Evolutionary conservation across 2,113 vertebrate genomes (phyloP).

Genomic region (Osmerus mordax): DNA sequence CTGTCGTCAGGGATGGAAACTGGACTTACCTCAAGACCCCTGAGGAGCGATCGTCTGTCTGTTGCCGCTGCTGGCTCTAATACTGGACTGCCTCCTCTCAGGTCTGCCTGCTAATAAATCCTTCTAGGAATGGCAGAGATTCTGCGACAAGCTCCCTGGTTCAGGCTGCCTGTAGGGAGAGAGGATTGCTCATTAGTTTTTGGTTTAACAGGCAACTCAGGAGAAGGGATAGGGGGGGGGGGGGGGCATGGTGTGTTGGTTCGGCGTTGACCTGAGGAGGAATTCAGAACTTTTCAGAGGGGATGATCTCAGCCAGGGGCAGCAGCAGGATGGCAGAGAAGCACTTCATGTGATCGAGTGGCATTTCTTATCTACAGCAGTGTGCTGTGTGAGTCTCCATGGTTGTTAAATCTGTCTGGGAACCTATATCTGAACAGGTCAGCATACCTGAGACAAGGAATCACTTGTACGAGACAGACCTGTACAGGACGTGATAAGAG

Average conservation of each 20-base stretch:
- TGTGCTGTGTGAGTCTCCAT: too few species aligned
- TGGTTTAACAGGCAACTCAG: conserved; percentile 44
- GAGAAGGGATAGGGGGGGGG: conserved; percentile 12
- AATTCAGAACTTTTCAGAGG: background rate
- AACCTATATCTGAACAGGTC: too few species aligned
- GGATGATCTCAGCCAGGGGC: background rate
- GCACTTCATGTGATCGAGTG: too few species aligned
- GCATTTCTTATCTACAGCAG: too few species aligned
- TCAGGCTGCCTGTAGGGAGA: conserved; percentile 47
- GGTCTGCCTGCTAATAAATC: conserved; percentile 60
- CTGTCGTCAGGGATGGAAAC: conserved; percentile 35
- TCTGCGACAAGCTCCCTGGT: conserved; percentile 45
- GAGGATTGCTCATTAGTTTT: conserved; percentile 52
- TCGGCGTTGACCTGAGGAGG: background rate
- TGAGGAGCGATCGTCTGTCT: conserved; percentile 42
- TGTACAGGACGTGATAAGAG: too few species aligned
- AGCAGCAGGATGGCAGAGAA: too few species aligned
- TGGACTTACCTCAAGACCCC: conserved; percentile 53
- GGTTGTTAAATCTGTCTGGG: too few species aligned
- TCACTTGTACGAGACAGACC: too few species aligned
- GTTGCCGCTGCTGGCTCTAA: conserved; percentile 50
- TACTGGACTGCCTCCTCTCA: conserved; percentile 53
- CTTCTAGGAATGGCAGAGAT: conserved; percentile 56
- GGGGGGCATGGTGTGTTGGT: background rate
- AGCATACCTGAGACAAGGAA: too few species aligned